phyloP scores from a whole-genome alignment of 2,888 invertebrate species.

The Orthosia cruda region DNA sequence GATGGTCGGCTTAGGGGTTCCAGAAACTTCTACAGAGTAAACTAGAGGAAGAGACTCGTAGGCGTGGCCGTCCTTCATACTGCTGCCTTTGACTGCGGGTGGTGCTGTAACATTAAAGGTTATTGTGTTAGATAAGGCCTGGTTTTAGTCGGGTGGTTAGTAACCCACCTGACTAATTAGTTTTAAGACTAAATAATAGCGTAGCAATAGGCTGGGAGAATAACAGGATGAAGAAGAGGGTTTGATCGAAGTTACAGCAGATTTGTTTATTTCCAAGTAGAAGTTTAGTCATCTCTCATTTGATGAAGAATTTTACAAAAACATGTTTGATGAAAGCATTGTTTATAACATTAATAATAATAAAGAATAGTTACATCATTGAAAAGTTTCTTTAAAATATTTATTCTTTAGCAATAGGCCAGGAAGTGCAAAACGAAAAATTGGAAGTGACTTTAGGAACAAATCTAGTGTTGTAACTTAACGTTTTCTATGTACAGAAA shows the following conservation, averaged over 20 bases:
- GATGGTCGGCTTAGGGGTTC: constrained; percentile 95
- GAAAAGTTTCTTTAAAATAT: not conserved
- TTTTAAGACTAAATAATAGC: constrained; percentile 25
- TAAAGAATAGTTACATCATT: not conserved
- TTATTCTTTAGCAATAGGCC: constrained; percentile 11
- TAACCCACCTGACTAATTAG: not conserved
- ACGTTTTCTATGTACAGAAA: constrained; percentile 44
- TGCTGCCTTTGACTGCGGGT: constrained; percentile 94
- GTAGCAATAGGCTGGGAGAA: constrained; percentile 50
- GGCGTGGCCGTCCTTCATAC: constrained; percentile 94
- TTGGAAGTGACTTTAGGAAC: constrained; percentile 12
- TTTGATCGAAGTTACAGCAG: constrained; percentile 24
- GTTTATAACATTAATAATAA: not conserved
- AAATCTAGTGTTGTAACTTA: constrained; percentile 37
- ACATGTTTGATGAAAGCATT: not conserved
- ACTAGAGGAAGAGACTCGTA: constrained; percentile 96
- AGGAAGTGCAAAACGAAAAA: constrained; percentile 15
- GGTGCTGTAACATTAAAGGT: constrained; percentile 89
- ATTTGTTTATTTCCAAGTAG: constrained; percentile 22
- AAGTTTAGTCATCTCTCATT: not conserved
- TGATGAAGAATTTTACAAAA: not conserved
- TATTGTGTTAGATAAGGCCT: constrained; percentile 12
- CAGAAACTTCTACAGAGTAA: constrained; percentile 95
- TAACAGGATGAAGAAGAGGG: constrained; percentile 27
- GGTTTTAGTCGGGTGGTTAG: not conserved